phyloP scores from a whole-genome alignment of 2,113 vertebrate species.

The Catharus bicknelli region DNA sequence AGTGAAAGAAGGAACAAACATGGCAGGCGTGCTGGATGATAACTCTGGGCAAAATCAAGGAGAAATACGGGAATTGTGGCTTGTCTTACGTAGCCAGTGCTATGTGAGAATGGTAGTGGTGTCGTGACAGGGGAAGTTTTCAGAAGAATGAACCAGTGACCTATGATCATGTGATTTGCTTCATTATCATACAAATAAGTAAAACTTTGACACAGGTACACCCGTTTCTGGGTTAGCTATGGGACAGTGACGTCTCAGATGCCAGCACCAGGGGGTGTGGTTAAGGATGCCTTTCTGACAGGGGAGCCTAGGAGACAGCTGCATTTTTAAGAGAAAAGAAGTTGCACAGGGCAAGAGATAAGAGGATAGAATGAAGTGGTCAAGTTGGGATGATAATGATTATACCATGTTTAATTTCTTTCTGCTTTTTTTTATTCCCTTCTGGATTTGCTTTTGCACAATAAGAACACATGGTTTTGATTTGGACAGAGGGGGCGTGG shows the following conservation, averaged over 20 bases:
- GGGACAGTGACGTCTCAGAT: background rate
- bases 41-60: rapidly evolving
- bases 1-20: background rate
- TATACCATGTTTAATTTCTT: conserved; percentile 2
- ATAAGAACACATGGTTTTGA: conserved; percentile 63
- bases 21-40: background rate
- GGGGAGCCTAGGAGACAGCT: background rate
- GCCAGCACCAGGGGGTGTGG: background rate
- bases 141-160: background rate
- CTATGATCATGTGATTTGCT: background rate
- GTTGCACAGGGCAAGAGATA: background rate
- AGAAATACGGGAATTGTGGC: background rate
- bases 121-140: background rate
- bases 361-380: background rate
- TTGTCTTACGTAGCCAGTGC: background rate
- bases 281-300: background rate
- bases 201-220: background rate
- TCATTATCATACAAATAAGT: background rate
- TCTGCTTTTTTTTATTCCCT: background rate
- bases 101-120: background rate
- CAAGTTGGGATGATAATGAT: background rate
- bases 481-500: conserved; percentile 52
- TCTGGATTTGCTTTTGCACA: conserved; percentile 33
- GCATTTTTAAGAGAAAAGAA: background rate
- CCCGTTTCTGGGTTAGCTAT: rapidly evolving